Conservation (phyloP, 1,140 invertebrate species). For the Akabosia matsudoensis region DNA sequence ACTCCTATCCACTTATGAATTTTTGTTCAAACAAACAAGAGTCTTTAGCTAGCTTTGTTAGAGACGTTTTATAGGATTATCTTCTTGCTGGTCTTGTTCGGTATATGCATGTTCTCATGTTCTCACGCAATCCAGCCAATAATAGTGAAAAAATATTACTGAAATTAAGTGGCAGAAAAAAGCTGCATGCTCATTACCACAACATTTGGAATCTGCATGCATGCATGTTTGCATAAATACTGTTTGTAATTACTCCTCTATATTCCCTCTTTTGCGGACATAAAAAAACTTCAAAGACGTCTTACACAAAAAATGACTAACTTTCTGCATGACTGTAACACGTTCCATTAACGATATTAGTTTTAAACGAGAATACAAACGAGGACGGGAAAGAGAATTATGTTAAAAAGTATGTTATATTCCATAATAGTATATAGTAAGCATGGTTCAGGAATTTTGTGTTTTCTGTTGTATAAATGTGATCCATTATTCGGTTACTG, state of each 20-base stretch:
- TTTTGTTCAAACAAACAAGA: constrained; percentile 14
- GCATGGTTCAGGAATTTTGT: background rate
- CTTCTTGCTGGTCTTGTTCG: background rate
- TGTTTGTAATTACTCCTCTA: background rate
- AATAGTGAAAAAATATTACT: constrained; percentile 8
- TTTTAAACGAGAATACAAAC: too few relatives aligned
- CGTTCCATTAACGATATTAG: too few relatives aligned
- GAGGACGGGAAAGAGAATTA: too few relatives aligned
- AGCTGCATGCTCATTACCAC: background rate
- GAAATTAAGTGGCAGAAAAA: background rate
- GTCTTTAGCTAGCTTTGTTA: background rate
- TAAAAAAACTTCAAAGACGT: background rate
- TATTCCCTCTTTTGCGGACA: background rate
- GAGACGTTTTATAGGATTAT: background rate
- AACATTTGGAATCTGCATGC: background rate
- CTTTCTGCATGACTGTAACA: too few relatives aligned
- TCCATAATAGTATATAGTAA: background rate
- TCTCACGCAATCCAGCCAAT: background rate
- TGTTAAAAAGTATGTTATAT: background rate
- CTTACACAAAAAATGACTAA: background rate
- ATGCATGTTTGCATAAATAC: background rate
- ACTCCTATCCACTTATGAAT: background rate
- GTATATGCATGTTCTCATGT: background rate
- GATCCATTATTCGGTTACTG: constrained; percentile 1
- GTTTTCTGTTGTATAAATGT: too few relatives aligned